phyloP scores from a whole-genome alignment of 2,888 invertebrate genomes.

The Orthonevra nobilis region DNA sequence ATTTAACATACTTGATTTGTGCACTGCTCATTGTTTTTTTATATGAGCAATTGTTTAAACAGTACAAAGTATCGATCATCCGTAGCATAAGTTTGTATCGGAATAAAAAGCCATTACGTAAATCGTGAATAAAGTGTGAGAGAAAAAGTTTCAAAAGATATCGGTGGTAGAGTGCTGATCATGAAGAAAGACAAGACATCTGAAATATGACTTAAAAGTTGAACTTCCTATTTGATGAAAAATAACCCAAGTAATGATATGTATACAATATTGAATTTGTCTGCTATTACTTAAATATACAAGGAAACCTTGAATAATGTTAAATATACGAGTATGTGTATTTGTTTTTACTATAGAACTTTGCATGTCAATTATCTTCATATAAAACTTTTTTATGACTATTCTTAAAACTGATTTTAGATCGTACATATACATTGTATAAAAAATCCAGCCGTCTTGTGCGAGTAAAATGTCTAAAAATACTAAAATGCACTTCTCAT shows the following conservation, averaged over 20 bases:
- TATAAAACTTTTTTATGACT: no score
- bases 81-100: no score
- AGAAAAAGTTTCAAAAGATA: no score
- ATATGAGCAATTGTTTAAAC: no score
- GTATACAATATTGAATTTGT: conserved; percentile 28
- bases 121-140: no score
- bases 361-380: not conserved
- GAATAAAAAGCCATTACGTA: no score
- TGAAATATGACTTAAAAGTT: no score
- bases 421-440: conserved; percentile 52
- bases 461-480: conserved; percentile 62
- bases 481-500: conserved; percentile 68
- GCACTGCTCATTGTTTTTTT: conserved; percentile 27
- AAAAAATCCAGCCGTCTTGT: conserved; percentile 60
- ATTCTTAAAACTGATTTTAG: conserved; percentile 19
- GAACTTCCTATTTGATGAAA: not conserved
- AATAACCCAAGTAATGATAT: conserved; percentile 31
- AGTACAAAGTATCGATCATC: no score
- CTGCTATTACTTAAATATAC: conserved; percentile 5
- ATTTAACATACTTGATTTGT: conserved; percentile 47
- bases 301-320: not conserved
- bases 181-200: no score
- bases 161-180: no score
- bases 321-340: conserved; percentile 14
- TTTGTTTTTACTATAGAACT: not conserved